These are phyloP conservation scores for Apis dorsata DNA, from an alignment of 1,140 invertebrate genomes.

Conservation along the genomic window DNA sequence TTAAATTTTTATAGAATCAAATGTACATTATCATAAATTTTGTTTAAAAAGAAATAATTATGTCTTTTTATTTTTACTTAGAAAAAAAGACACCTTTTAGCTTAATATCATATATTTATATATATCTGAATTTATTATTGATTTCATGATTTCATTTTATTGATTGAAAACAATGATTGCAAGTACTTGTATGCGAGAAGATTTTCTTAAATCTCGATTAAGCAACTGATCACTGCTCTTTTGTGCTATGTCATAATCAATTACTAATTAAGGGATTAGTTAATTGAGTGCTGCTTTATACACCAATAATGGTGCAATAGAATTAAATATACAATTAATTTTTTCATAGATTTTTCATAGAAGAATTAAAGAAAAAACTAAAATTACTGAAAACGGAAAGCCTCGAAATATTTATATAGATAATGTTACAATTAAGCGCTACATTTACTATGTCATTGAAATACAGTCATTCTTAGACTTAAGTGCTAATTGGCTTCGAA, in stretches of 20 bases:
- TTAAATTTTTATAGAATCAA: neutral
- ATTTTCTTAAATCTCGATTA: neutral
- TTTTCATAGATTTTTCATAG: slow-evolving; percentile 11
- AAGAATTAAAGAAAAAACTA: no score
- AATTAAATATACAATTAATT: neutral
- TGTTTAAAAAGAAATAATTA: neutral
- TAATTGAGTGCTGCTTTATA: neutral
- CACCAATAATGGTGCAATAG: neutral
- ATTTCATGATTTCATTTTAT: neutral
- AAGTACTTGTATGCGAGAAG: slow-evolving; percentile 21
- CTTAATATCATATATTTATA: neutral
- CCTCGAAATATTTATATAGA: slow-evolving; percentile 5
- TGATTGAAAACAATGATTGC: slow-evolving; percentile 3
- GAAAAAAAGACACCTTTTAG: neutral
- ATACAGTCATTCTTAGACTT: neutral
- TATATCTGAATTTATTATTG: neutral
- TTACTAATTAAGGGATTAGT: slow-evolving; percentile 16
- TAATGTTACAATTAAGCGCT: slow-evolving; percentile 15
- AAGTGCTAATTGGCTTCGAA: no score
- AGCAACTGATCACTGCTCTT: neutral
- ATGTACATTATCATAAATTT: neutral
- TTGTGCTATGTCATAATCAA: neutral
- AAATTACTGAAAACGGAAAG: neutral
- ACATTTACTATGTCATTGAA: neutral
- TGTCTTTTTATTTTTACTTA: neutral